A percentile compares a stretch with the other conserved stretches of the same genome.
phyloP scores from a whole-genome alignment of 2,888 invertebrate genomes.

The Trichogramma dendrolimi region DNA sequence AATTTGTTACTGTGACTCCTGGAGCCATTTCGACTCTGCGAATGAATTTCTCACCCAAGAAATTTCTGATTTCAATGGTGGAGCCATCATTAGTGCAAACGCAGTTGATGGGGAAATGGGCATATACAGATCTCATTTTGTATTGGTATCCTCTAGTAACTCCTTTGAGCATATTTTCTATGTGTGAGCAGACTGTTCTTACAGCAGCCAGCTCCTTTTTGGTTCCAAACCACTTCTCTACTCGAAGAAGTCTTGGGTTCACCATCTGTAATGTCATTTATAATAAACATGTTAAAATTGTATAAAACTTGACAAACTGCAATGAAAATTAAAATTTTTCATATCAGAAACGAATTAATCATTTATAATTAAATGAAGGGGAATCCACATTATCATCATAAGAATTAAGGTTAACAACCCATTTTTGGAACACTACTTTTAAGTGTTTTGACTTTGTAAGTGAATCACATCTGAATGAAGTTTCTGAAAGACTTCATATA shows the following conservation, averaged over 20 bases:
- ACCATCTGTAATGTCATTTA: constrained; percentile 58
- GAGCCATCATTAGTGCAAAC: constrained; percentile 85
- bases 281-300: no score
- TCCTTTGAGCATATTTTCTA: constrained; percentile 97
- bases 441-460: no score
- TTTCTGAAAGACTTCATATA: no score
- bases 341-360: constrained; percentile 33
- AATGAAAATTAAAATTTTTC: background rate
- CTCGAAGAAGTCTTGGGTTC: constrained; percentile 68
- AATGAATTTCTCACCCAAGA: constrained; percentile 97
- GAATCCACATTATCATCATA: constrained; percentile 47
- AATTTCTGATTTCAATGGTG: constrained; percentile 94
- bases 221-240: constrained; percentile 98
- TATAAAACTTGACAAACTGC: background rate
- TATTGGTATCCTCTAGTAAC: constrained; percentile 92
- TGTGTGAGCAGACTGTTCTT: constrained; percentile 96
- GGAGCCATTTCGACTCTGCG: constrained; percentile 91
- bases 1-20: constrained; percentile 90
- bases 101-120: constrained; percentile 99
- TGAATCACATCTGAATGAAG: no score
- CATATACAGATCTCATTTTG: constrained; percentile 99
- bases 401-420: background rate
- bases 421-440: no score
- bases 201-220: constrained; percentile 98
- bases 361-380: constrained; percentile 50